Evolutionary conservation across 2,888 invertebrate genomes (phyloP).

Genomic region (Slavum lentiscoides): DNA sequence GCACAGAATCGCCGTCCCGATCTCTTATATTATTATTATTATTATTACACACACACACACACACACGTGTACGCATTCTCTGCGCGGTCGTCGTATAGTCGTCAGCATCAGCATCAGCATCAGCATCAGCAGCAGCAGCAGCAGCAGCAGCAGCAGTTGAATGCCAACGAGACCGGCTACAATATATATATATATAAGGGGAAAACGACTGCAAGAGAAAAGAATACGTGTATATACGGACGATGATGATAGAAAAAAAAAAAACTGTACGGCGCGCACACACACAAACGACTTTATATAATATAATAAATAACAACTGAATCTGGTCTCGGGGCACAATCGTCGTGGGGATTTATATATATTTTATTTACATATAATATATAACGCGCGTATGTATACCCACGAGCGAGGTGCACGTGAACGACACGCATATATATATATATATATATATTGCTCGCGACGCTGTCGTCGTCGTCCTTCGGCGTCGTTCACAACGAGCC

Average conservation of each 20-base stretch:
- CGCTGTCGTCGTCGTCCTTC: constrained; percentile 40
- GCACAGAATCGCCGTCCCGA: constrained; percentile 11
- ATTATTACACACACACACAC: too few species aligned
- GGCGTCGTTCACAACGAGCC: neutral
- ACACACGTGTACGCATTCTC: neutral
- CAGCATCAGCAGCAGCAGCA: too few species aligned
- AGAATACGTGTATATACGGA: neutral
- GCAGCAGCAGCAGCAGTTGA: constrained; percentile 38
- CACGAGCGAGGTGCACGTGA: constrained; percentile 44
- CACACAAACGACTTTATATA: constrained; percentile 50
- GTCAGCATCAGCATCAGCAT: neutral
- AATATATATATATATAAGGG: constrained; percentile 22
- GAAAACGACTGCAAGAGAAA: constrained; percentile 45
- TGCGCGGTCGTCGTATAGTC: neutral
- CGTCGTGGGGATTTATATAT: constrained; percentile 52
- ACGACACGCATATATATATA: constrained; percentile 3
- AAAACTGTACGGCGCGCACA: constrained; percentile 26
- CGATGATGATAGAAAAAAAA: neutral
- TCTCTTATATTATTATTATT: constrained; percentile 50
- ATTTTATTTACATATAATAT: constrained; percentile 49
- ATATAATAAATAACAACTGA: constrained; percentile 54
- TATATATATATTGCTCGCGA: neutral
- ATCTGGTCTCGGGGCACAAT: constrained; percentile 45
- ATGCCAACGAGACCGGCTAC: constrained; percentile 48
- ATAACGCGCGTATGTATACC: too few species aligned